Percentiles rank a stretch among this genome's conserved stretches.
phyloP scores from a whole-genome alignment of 2,888 invertebrate species.

The Epiblema foenella region DNA sequence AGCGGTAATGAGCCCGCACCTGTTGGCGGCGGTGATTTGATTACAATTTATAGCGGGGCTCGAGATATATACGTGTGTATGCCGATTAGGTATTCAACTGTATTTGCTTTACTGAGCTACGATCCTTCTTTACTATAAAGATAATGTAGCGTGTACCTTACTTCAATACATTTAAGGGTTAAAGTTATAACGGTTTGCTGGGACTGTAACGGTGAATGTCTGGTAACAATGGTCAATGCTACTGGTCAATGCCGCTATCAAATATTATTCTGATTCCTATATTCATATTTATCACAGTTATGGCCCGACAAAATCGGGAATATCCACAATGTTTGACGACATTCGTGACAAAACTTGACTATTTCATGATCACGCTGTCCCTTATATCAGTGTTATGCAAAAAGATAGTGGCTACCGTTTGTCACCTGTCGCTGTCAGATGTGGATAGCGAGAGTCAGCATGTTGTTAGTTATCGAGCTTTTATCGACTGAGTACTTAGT shows the following conservation, averaged over 20 bases:
- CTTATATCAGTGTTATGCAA: too few relatives aligned
- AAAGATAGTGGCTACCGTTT: too few relatives aligned
- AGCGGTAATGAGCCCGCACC: constrained; percentile 52
- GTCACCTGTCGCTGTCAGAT: too few relatives aligned
- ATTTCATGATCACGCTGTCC: too few relatives aligned
- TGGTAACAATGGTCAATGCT: constrained; percentile 16
- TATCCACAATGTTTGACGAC: background rate
- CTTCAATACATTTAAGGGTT: background rate
- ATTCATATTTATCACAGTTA: background rate
- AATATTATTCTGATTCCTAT: constrained; percentile 5
- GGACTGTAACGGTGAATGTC: constrained; percentile 14
- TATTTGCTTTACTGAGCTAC: constrained; percentile 19
- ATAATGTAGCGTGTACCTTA: background rate
- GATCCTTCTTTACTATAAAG: background rate
- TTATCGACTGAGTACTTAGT: too few relatives aligned
- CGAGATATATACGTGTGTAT: constrained; percentile 29
- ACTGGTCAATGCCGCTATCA: constrained; percentile 2
- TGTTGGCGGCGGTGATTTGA: constrained; percentile 52
- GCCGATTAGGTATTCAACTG: constrained; percentile 35
- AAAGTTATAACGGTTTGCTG: background rate
- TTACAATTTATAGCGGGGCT: constrained; percentile 50
- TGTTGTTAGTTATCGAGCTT: too few relatives aligned
- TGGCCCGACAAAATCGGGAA: background rate
- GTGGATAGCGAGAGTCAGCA: too few relatives aligned
- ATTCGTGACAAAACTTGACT: background rate